Base-by-base conservation (phyloP, 2,888 invertebrate species). In the Pterostichus niger region DNA sequence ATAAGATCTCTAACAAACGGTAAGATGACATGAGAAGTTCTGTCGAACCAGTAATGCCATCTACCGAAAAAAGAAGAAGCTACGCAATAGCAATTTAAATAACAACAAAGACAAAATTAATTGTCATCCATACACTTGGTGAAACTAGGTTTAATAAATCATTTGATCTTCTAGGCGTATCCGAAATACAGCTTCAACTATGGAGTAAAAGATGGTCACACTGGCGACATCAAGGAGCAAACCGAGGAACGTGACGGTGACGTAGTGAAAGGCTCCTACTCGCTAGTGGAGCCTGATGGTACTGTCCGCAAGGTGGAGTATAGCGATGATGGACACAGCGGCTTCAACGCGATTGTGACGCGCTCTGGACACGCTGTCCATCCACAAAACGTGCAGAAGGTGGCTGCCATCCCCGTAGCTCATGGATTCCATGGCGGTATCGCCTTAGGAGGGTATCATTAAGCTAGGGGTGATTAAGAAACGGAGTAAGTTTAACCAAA, bases 221-320 rank as follows among this genome's bases (percentile, higher is more conserved):
- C 94, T 7, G 95, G 94, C n/a, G 94, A 94, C 87, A 92, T 94
- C 81, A 94, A 94, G 88, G 93, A 93, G 35, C 94, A 94, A 86
- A 92, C 93, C 64, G 94, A 94, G 88, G 93, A 93, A 86, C 91
- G 93, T 85, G 94, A 94, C 87, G 95, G 95, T 4, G 94, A 95
- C 88, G 93, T 93, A 10, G 95, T 95, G 24, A 93, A 93, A 91
- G 95, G 95, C 88, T 93, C 93, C 87, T 94, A 94, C 87, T 93
- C 93, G 84, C 90, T 94, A 7, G 90, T 93, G 40, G 94, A 94
- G 86, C 93, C 94, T 10, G 93, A 93, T 86, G 94, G 94, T 86
- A 91, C 93, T 77, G 90, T 91, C 87, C 91, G 94, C 87, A 93
- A 93, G 87, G 94, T 94, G 33, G 92, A 93, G 86, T 94, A 94